phyloP scores from a whole-genome alignment of 2,113 vertebrate species.

The Ivindomyrus marchei region DNA sequence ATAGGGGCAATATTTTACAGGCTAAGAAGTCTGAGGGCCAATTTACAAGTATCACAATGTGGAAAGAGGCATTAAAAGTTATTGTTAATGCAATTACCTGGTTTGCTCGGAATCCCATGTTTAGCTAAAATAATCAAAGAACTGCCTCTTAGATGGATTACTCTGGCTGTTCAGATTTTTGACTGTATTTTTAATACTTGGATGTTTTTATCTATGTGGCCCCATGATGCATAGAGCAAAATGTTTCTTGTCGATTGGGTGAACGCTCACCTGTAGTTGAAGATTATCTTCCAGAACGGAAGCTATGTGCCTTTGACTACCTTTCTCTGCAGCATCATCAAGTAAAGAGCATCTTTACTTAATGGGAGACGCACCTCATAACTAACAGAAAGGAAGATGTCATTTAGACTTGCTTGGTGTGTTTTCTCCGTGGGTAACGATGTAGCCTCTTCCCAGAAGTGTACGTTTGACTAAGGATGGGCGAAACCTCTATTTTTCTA shows the following conservation, averaged over 20 bases:
- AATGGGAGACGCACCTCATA: neutral
- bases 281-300: neutral
- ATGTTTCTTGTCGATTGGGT: neutral
- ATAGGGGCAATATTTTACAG: neutral
- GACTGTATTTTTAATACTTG: neutral
- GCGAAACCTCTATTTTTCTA: neutral
- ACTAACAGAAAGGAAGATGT: neutral
- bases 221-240: neutral
- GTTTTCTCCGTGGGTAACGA: neutral
- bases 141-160: neutral
- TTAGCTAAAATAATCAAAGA: neutral
- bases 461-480: neutral
- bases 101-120: neutral
- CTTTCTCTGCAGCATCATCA: neutral
- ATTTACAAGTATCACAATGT: neutral
- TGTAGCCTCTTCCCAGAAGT: neutral
- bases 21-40: neutral
- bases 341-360: neutral
- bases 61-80: neutral
- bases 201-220: neutral
- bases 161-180: neutral
- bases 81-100: neutral
- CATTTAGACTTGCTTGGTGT: neutral
- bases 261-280: neutral
- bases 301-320: neutral